These are phyloP conservation scores for Parnassius smintheus DNA, from an alignment of 2,888 invertebrate species.

Conservation along the genomic window DNA sequence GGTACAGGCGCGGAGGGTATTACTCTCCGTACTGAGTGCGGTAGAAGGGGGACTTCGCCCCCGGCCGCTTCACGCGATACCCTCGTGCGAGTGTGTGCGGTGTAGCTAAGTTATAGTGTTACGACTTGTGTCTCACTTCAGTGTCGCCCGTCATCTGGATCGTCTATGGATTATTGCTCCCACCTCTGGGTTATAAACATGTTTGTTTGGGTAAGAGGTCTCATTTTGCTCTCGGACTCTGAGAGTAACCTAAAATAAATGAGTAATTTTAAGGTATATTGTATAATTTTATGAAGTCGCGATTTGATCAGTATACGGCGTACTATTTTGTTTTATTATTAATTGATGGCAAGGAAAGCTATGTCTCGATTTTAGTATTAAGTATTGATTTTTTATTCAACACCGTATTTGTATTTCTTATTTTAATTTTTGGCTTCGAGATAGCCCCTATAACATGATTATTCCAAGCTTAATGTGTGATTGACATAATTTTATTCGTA, in stretches of 20 bases:
- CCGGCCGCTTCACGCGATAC: conserved; percentile 42
- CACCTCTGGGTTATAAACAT: conserved; percentile 17
- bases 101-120: conserved; percentile 34
- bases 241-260: conserved; percentile 13
- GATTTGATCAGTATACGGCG: conserved; percentile 9
- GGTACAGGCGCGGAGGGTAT: conserved; percentile 85
- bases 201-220: conserved; percentile 16
- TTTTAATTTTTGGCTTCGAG: background rate
- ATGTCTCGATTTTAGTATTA: conserved; percentile 16
- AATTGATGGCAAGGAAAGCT: conserved; percentile 13
- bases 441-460: background rate
- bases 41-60: conserved; percentile 46
- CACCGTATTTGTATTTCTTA: conserved; percentile 8
- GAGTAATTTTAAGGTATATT: conserved; percentile 8
- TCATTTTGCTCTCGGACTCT: conserved; percentile 4
- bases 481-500: conserved; percentile 6
- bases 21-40: conserved; percentile 85
- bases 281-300: conserved; percentile 4
- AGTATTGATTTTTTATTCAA: conserved; percentile 10
- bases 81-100: conserved; percentile 37
- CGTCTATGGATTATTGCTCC: conserved; percentile 23
- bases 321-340: conserved; percentile 5
- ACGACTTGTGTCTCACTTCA: conserved; percentile 14
- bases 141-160: conserved; percentile 18
- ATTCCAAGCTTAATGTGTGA: conserved; percentile 13